phyloP scores from a whole-genome alignment of 2,888 invertebrate genomes.

The Ochropleura plecta region DNA sequence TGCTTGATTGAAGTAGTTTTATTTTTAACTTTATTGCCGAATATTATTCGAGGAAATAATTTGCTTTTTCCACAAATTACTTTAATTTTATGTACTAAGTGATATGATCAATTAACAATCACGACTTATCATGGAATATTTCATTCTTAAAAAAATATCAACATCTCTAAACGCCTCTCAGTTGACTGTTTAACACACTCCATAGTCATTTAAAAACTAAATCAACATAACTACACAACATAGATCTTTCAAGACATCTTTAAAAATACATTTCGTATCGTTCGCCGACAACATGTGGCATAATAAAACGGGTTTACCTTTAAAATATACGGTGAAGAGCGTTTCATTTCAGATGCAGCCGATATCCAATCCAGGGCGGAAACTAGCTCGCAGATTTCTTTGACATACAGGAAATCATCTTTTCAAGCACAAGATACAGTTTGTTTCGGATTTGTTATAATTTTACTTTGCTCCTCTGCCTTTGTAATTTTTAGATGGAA shows the following conservation, averaged over 20 bases:
- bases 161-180: background rate
- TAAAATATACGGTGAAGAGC: constrained; percentile 65
- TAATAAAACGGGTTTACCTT: constrained; percentile 66
- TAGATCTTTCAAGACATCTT: constrained; percentile 39
- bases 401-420: constrained; percentile 74
- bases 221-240: constrained; percentile 18
- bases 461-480: constrained; percentile 33
- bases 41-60: background rate
- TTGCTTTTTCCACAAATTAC: background rate
- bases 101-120: background rate
- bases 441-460: constrained; percentile 53
- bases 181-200: no score
- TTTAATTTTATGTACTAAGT: background rate
- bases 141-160: background rate
- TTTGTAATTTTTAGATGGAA: constrained; percentile 34
- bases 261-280: constrained; percentile 53
- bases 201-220: background rate
- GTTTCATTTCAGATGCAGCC: constrained; percentile 72
- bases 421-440: constrained; percentile 59
- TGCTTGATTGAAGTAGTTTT: constrained; percentile 28
- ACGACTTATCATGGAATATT: background rate
- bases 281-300: constrained; percentile 55
- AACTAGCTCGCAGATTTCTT: constrained; percentile 71
- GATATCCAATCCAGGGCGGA: constrained; percentile 69
- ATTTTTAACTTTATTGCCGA: background rate